phyloP scores from a whole-genome alignment of 2,113 vertebrate species.

The Pleuronectes platessa region DNA sequence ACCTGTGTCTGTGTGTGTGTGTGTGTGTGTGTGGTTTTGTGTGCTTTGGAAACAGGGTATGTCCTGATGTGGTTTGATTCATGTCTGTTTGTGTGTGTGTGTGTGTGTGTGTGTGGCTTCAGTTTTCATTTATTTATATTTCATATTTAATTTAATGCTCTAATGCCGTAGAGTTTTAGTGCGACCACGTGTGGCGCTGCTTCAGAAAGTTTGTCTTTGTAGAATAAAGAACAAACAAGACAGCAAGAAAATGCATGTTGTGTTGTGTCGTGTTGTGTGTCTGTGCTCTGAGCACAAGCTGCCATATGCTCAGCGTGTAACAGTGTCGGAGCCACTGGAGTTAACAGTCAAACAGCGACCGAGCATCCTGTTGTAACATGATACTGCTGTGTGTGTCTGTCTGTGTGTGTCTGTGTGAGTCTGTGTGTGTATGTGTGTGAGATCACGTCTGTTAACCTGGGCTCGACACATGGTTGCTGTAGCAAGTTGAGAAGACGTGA shows the following conservation, averaged over 20 bases:
- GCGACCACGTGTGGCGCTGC: too few species aligned
- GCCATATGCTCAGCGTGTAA: slow-evolving; percentile 54
- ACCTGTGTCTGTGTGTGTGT: too few species aligned
- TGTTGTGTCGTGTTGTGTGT: slow-evolving; percentile 17
- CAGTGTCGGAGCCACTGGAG: slow-evolving; percentile 39
- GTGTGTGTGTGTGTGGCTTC: background rate
- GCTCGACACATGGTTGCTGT: slow-evolving; percentile 46
- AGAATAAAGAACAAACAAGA: too few species aligned
- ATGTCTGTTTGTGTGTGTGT: background rate
- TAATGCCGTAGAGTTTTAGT: too few species aligned
- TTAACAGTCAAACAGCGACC: slow-evolving; percentile 50
- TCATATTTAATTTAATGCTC: too few species aligned
- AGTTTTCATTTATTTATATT: too few species aligned
- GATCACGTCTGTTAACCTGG: slow-evolving; percentile 3
- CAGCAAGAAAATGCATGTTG: background rate
- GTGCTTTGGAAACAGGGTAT: background rate
- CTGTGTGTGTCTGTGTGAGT: slow-evolving; percentile 4
- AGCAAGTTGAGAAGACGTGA: slow-evolving; percentile 45
- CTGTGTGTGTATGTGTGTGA: slow-evolving; percentile 13
- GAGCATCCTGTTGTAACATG: slow-evolving; percentile 57
- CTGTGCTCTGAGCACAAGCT: background rate
- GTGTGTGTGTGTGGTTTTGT: background rate
- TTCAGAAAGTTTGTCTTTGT: too few species aligned
- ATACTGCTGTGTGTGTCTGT: slow-evolving; percentile 31
- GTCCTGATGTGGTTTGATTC: background rate